These are phyloP conservation scores for Lepus oiostolus DNA, from an alignment of 2,797 vertebrate genomes.

Conservation along the genomic window DNA sequence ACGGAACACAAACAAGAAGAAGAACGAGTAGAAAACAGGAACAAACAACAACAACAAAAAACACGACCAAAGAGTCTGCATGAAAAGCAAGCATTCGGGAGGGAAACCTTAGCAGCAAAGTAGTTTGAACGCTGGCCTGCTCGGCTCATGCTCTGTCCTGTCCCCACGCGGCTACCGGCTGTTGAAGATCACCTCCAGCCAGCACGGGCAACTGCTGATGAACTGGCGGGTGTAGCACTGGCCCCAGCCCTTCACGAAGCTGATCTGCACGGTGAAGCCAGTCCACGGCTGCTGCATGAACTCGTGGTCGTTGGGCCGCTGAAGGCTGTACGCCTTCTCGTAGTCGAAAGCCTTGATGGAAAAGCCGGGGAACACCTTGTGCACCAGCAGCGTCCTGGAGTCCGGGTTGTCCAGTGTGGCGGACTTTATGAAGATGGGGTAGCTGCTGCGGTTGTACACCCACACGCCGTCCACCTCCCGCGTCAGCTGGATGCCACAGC, in stretches of 20 bases:
- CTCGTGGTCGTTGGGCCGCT: constrained; percentile 98
- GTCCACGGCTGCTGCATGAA: constrained; percentile 98
- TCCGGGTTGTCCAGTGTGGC: constrained; percentile 99
- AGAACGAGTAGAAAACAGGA: background rate
- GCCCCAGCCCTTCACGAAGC: constrained; percentile 99
- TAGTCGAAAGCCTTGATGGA: constrained; percentile 99
- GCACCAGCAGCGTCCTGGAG: constrained; percentile 97
- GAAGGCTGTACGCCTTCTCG: constrained; percentile 96
- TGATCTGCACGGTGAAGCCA: constrained; percentile 98
- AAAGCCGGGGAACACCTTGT: constrained; percentile 99
- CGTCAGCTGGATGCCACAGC: constrained; percentile 98
- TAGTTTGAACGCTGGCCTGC: constrained; percentile 85
- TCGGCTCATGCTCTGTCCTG: constrained; percentile 69
- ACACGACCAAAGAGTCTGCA: constrained; percentile 85
- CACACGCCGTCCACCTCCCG: constrained; percentile 97
- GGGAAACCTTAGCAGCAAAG: constrained; percentile 91
- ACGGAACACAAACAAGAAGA: constrained; percentile 65
- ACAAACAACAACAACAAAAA: constrained; percentile 66
- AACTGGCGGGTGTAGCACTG: constrained; percentile 99
- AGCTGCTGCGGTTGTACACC: constrained; percentile 99
- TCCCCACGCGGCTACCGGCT: constrained; percentile 92
- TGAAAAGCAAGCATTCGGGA: constrained; percentile 91
- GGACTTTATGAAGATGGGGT: constrained; percentile 99
- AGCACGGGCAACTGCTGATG: constrained; percentile 99
- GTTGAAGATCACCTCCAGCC: constrained; percentile 99